A percentile compares a stretch with the other conserved stretches of the same genome.
These are phyloP conservation scores for Ophion obscuratus DNA, from an alignment of 2,888 invertebrate genomes.

Conservation along the genomic window DNA sequence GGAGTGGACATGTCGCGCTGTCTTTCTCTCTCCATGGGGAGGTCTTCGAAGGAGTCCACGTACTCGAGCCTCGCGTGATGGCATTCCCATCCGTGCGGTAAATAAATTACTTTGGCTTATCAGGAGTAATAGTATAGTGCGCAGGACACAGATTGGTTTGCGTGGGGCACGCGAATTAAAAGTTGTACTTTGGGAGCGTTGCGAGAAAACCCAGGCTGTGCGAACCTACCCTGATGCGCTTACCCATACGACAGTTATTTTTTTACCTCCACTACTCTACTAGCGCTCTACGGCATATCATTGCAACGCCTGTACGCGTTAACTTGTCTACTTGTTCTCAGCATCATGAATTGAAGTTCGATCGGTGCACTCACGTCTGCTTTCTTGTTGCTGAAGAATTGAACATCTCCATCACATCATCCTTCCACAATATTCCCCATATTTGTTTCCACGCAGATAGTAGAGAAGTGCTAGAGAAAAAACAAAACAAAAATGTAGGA, in stretches of 20 bases:
- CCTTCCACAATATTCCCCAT: constrained; percentile 20
- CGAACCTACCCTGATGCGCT: constrained; percentile 26
- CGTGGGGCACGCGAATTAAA: constrained; percentile 83
- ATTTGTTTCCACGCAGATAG: constrained; percentile 6
- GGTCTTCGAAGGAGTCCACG: constrained; percentile 57
- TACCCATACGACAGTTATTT: constrained; percentile 31
- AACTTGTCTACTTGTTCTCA: not conserved
- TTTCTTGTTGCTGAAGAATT: not conserved
- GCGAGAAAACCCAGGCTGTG: constrained; percentile 29
- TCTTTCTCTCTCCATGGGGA: constrained; percentile 13
- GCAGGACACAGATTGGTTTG: constrained; percentile 83
- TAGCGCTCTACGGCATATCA: not conserved
- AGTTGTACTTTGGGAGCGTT: constrained; percentile 73
- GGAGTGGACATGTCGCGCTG: constrained; percentile 36
- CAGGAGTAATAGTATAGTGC: constrained; percentile 82
- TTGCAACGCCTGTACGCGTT: constrained; percentile 1
- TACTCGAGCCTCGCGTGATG: constrained; percentile 80
- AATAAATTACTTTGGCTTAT: constrained; percentile 84
- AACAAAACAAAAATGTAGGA: constrained; percentile 63
- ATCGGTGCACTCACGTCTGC: too few relatives aligned
- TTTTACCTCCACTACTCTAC: constrained; percentile 23
- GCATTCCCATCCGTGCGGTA: constrained; percentile 80
- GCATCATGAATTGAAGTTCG: not conserved
- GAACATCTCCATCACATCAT: constrained; percentile 35
- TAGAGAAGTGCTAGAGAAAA: constrained; percentile 69